Percentiles rank a stretch among this genome's conserved stretches.
phyloP scores from a whole-genome alignment of 35 echinoderm and acorn worm species.

The Acanthaster planci region DNA sequence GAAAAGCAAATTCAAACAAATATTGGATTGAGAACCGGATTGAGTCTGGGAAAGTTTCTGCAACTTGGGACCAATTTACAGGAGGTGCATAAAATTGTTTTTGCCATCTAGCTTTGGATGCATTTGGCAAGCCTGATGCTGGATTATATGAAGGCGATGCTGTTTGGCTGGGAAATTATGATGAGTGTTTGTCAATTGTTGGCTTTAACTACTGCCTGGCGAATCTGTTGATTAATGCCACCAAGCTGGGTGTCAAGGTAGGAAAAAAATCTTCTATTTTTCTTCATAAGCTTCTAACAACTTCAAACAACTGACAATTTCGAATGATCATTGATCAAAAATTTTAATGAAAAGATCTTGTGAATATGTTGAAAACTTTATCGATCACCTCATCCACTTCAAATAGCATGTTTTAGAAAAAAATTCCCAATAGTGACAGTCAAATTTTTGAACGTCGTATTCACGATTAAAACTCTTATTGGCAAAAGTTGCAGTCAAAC shows the following conservation, averaged over 20 bases:
- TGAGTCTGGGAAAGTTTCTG: too few relatives aligned
- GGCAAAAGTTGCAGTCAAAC: too few relatives aligned
- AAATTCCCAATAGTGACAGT: too few relatives aligned
- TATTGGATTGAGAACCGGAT: too few relatives aligned
- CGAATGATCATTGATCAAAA: not conserved
- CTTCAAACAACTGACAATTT: not conserved
- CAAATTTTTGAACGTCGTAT: too few relatives aligned
- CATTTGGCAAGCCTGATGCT: slow-evolving; percentile 54
- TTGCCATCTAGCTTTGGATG: slow-evolving; percentile 43
- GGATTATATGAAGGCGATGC: slow-evolving; percentile 49
- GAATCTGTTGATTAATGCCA: slow-evolving; percentile 6
- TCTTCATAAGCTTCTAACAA: not conserved
- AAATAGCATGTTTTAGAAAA: too few relatives aligned
- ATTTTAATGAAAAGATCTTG: not conserved
- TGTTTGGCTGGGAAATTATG: slow-evolving; percentile 62
- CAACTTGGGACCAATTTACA: too few relatives aligned
- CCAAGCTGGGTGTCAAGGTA: not conserved
- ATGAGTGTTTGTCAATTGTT: slow-evolving; percentile 43
- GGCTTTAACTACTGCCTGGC: slow-evolving; percentile 62
- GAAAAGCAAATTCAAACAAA: too few relatives aligned
- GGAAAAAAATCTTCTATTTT: not conserved
- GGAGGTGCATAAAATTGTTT: too few relatives aligned
- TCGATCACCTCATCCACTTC: not conserved
- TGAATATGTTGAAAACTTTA: not conserved
- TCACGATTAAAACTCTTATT: too few relatives aligned